These are phyloP conservation scores for Agriopis leucophaearia DNA, from an alignment of 2,888 invertebrate genomes.

Conservation along the genomic window DNA sequence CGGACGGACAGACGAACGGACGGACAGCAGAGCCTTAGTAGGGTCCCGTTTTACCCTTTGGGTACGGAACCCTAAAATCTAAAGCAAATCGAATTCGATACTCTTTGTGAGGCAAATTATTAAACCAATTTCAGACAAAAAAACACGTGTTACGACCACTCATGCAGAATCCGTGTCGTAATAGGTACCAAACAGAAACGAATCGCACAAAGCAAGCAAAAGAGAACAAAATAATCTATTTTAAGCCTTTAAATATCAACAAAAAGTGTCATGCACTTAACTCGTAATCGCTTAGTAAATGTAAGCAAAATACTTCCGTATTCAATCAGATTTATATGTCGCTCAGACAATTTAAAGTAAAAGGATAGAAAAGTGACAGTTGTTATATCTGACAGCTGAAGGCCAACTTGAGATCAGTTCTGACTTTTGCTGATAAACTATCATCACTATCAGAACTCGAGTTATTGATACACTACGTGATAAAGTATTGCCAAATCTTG, in stretches of 20 bases:
- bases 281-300: constrained; percentile 19
- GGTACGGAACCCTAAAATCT: not conserved
- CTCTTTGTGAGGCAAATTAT: not conserved
- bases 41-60: not conserved
- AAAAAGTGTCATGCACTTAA: constrained; percentile 14
- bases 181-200: not conserved
- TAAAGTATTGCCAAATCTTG: constrained; percentile 6
- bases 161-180: not conserved
- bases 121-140: not conserved
- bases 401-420: constrained; percentile 14
- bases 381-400: constrained; percentile 21
- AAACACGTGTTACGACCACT: constrained; percentile 1
- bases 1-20: no score
- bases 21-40: no score
- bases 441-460: constrained; percentile 13
- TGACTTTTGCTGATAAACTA: constrained; percentile 7
- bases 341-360: constrained; percentile 6
- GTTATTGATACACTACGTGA: constrained; percentile 3
- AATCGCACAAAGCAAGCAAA: constrained; percentile 4
- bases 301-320: constrained; percentile 19
- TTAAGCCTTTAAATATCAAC: constrained; percentile 2
- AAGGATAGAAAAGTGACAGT: constrained; percentile 14
- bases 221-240: constrained; percentile 12
- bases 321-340: constrained; percentile 21
- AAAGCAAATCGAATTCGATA: not conserved